These are phyloP conservation scores for Augochlorella aurata DNA, from an alignment of 2,888 invertebrate species.

Conservation along the genomic window DNA sequence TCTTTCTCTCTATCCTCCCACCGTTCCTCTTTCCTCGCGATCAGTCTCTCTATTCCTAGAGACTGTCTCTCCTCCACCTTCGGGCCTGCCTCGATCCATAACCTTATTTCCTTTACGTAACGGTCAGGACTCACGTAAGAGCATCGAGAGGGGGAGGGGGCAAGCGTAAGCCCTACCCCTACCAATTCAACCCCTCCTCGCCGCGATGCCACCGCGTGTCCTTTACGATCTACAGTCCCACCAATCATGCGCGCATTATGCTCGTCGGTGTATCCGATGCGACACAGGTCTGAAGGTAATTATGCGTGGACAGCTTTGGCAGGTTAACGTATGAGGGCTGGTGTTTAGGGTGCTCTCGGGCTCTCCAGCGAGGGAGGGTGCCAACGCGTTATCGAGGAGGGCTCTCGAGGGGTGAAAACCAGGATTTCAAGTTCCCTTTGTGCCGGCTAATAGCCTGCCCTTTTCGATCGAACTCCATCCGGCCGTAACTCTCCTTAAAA, in stretches of 20 bases:
- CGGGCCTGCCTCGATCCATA: conserved; percentile 49
- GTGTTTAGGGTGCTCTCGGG: conserved; percentile 6
- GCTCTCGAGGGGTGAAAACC: not conserved
- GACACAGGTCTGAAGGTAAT: conserved; percentile 29
- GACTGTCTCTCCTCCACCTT: conserved; percentile 6
- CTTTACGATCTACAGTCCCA: conserved; percentile 33
- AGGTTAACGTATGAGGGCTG: conserved; percentile 28
- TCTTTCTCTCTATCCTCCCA: not conserved
- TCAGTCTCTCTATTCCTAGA: not conserved
- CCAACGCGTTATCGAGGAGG: conserved; percentile 3
- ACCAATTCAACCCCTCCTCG: too few relatives aligned
- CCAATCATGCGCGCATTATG: conserved; percentile 42
- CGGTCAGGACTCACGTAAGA: conserved; percentile 61
- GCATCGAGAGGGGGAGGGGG: not conserved
- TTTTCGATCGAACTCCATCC: not conserved
- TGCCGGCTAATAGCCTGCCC: not conserved
- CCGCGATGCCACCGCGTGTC: conserved; percentile 10
- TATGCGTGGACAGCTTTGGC: conserved; percentile 42
- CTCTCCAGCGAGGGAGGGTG: conserved; percentile 9
- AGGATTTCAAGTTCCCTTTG: conserved; percentile 3
- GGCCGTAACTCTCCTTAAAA: not conserved
- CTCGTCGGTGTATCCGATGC: conserved; percentile 23
- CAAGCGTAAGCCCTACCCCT: too few relatives aligned
- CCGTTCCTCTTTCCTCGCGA: not conserved
- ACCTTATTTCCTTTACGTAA: conserved; percentile 70